A percentile compares a stretch with the other conserved stretches of the same genome.
Evolutionary conservation across 2,797 vertebrate species (phyloP).

Genomic region (Propithecus perrieri): DNA sequence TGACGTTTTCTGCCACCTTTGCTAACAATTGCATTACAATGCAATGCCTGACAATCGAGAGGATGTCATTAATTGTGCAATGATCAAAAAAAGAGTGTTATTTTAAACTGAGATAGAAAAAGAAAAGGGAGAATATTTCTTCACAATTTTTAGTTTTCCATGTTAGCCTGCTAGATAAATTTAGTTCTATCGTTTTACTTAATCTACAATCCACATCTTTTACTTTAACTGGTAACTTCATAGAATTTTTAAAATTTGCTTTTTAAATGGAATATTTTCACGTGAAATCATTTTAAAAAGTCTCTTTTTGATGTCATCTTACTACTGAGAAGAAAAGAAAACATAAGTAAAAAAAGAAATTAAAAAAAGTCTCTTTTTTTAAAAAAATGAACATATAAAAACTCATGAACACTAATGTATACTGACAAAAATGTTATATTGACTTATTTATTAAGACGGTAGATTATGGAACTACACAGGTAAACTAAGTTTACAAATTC

Average conservation of each 20-base stretch:
- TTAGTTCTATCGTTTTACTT: neutral
- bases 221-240: neutral
- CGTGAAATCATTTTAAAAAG: neutral
- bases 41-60: neutral
- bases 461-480: neutral
- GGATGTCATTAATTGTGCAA: neutral
- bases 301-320: too few relatives aligned
- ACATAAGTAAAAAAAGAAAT: too few relatives aligned
- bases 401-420: neutral
- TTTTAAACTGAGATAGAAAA: neutral
- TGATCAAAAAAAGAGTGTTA: neutral
- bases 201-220: neutral
- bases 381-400: neutral
- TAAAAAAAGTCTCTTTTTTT: neutral
- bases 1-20: neutral
- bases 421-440: neutral
- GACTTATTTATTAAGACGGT: neutral
- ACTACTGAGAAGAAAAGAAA: too few relatives aligned
- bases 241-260: neutral
- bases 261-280: neutral
- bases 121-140: neutral
- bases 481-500: neutral
- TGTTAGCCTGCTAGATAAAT: neutral
- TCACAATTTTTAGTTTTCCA: neutral
- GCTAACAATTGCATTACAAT: neutral